Evolutionary conservation across 37 sponge, comb jelly and placozoan species (phyloP).

Genomic region (Halichondria panicea): DNA sequence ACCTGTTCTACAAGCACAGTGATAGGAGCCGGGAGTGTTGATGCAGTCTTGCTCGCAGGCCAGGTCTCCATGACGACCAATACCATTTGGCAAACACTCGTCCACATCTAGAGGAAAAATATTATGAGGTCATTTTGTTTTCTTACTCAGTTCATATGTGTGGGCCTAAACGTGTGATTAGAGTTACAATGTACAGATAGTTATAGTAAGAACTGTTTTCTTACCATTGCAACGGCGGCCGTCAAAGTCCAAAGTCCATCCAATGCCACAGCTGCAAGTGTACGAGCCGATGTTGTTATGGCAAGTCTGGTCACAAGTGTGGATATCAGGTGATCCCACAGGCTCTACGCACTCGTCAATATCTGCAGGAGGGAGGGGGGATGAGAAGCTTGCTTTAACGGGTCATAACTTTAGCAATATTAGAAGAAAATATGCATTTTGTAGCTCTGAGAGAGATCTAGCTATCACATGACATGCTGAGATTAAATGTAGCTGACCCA

Average conservation of each 20-base stretch:
- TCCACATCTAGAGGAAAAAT: conserved; percentile 13
- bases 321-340: too few species aligned
- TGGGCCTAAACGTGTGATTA: too few species aligned
- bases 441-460: too few species aligned
- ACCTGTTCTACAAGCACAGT: conserved; percentile 4
- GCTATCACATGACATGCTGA: too few species aligned
- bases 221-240: conserved; percentile 25
- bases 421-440: too few species aligned
- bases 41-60: conserved; percentile 18
- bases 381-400: too few species aligned
- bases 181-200: too few species aligned
- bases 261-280: conserved; percentile 39
- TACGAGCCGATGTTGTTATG: conserved; percentile 37
- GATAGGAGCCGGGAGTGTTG: conserved; percentile 26
- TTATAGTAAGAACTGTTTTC: not conserved
- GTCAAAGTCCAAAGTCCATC: conserved; percentile 5
- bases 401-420: too few species aligned
- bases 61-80: too few species aligned
- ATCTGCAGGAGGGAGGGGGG: too few species aligned
- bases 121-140: not conserved
- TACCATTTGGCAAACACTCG: conserved; percentile 5
- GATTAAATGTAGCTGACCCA: too few species aligned
- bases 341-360: conserved; percentile 38
- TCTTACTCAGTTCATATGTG: too few species aligned
- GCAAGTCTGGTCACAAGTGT: conserved; percentile 28